These are phyloP conservation scores for Agrotis exclamationis DNA, from an alignment of 2,888 invertebrate species.

Conservation along the genomic window DNA sequence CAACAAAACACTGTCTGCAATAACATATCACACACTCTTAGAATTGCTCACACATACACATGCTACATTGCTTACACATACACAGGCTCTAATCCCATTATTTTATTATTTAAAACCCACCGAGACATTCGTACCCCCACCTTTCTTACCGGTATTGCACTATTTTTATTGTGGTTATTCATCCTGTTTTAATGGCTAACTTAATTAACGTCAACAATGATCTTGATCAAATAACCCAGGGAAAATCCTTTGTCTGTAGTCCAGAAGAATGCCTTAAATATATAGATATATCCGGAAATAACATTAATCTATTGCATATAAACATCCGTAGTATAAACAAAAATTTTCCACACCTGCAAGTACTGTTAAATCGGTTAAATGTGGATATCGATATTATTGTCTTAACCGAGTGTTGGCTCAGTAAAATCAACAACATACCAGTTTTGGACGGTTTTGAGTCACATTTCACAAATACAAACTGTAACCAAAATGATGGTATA, in stretches of 20 bases:
- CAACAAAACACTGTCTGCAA: too few species aligned
- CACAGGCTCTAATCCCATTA: constrained; percentile 4
- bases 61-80: too few species aligned
- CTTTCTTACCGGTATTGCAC: neutral
- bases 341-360: constrained; percentile 5
- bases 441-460: constrained; percentile 3
- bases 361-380: neutral
- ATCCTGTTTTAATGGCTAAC: neutral
- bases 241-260: constrained; percentile 1
- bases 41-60: neutral
- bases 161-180: neutral
- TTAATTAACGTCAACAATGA: constrained; percentile 2
- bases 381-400: constrained; percentile 13
- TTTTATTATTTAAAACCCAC: neutral
- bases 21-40: too few species aligned
- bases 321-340: constrained; percentile 10
- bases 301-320: constrained; percentile 1
- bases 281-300: neutral
- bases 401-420: constrained; percentile 14
- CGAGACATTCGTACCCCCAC: neutral
- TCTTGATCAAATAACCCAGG: constrained; percentile 1
- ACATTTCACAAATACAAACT: neutral
- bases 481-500: constrained; percentile 19
- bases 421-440: constrained; percentile 9
- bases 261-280: constrained; percentile 1